A percentile compares a stretch with the other conserved stretches of the same genome.
phyloP scores from a whole-genome alignment of 2,888 invertebrate genomes.

The Synergus gifuensis region DNA sequence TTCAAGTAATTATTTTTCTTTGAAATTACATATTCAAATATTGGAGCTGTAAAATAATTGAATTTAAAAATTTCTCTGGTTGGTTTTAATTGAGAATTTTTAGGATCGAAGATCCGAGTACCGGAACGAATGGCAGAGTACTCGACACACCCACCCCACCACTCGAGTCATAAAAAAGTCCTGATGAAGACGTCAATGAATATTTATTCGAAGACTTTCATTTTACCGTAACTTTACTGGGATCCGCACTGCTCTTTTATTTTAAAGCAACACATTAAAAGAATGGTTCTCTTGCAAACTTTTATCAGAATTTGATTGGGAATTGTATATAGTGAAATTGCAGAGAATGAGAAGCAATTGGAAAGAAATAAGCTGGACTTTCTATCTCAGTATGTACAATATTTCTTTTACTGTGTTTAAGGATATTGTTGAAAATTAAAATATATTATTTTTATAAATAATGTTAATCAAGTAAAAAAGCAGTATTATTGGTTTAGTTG shows the following conservation, averaged over 20 bases:
- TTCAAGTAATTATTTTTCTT: neutral
- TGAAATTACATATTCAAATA: neutral
- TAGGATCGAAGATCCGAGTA: slow-evolving; percentile 19
- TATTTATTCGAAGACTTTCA: slow-evolving; percentile 71
- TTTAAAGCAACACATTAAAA: slow-evolving; percentile 61
- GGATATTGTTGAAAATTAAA: neutral
- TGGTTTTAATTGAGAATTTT: slow-evolving; percentile 43
- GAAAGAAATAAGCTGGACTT: neutral
- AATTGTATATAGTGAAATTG: neutral
- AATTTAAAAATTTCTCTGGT: slow-evolving; percentile 11
- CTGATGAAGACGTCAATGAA: slow-evolving; percentile 76
- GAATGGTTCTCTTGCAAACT: slow-evolving; percentile 54
- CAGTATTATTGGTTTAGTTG: neutral
- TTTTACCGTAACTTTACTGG: slow-evolving; percentile 52
- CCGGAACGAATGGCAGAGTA: slow-evolving; percentile 27
- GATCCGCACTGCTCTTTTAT: slow-evolving; percentile 59
- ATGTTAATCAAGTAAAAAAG: no score
- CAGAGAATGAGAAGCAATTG: neutral
- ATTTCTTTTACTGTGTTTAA: neutral
- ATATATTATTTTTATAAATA: no score
- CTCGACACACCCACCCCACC: slow-evolving; percentile 46
- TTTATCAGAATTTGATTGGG: slow-evolving; percentile 60
- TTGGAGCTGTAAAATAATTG: neutral
- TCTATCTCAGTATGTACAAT: neutral
- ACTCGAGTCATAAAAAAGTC: slow-evolving; percentile 69